phyloP scores from a whole-genome alignment of 2,888 invertebrate genomes.

The Coelinius sp. region DNA sequence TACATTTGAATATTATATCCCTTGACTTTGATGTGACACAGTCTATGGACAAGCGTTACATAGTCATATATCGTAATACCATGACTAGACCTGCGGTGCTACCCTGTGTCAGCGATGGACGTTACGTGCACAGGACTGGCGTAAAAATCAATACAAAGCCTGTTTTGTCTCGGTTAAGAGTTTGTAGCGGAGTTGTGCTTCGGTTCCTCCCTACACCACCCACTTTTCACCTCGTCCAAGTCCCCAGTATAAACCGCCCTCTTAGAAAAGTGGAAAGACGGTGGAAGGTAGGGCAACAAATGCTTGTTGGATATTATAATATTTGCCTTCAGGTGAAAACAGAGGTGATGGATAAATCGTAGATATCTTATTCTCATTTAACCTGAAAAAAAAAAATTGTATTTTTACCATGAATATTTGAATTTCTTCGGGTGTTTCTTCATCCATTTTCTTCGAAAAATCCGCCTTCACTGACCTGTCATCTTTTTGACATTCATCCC shows the following conservation, averaged over 20 bases:
- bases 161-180: conserved; percentile 45
- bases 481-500: conserved; percentile 1
- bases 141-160: conserved; percentile 54
- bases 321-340: conserved; percentile 29
- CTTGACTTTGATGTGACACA: conserved; percentile 24
- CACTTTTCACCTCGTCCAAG: not conserved
- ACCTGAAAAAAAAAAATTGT: not conserved
- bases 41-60: conserved; percentile 20
- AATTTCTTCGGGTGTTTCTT: not conserved
- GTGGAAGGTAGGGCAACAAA: conserved; percentile 21
- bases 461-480: not conserved
- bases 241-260: conserved; percentile 10
- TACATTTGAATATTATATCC: not conserved
- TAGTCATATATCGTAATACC: conserved; percentile 39
- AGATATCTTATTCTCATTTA: not conserved
- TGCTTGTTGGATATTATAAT: conserved; percentile 30
- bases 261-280: conserved; percentile 30
- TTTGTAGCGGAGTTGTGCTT: conserved; percentile 42
- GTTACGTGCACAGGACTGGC: conserved; percentile 51
- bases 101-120: conserved; percentile 54
- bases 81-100: conserved; percentile 51
- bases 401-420: no score
- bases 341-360: conserved; percentile 20
- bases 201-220: conserved; percentile 9
- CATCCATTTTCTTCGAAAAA: not conserved